Percentiles rank a stretch among this genome's conserved stretches.
phyloP scores from a whole-genome alignment of 2,797 vertebrate species.

The Leptodactylus fallax region DNA sequence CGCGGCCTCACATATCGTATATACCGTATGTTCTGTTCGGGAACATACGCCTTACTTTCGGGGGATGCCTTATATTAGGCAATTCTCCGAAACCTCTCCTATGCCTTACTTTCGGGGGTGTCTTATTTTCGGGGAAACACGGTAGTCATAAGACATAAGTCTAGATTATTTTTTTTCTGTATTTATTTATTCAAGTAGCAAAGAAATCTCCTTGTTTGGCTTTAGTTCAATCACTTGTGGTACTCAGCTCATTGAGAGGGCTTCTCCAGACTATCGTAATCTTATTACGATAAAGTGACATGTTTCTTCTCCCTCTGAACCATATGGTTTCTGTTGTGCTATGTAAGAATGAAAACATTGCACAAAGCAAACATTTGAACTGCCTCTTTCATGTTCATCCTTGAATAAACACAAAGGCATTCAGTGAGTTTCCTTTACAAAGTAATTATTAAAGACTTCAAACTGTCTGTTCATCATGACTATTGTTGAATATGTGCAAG shows the following conservation, averaged over 20 bases:
- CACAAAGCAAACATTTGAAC: slow-evolving; percentile 29
- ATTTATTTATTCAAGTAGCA: not conserved
- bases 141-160: too few species aligned
- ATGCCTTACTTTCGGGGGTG: too few species aligned
- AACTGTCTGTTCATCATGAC: slow-evolving; percentile 25
- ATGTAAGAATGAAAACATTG: slow-evolving; percentile 27
- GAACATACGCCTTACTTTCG: too few species aligned
- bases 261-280: slow-evolving; percentile 16
- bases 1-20: too few species aligned
- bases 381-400: slow-evolving; percentile 23
- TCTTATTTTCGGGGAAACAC: too few species aligned
- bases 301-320: slow-evolving; percentile 11
- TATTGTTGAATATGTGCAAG: not conserved
- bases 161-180: too few species aligned
- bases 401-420: slow-evolving; percentile 22
- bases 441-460: slow-evolving; percentile 28
- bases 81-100: too few species aligned
- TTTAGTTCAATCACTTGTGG: not conserved
- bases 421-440: slow-evolving; percentile 17
- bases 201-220: not conserved
- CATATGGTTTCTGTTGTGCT: slow-evolving; percentile 30
- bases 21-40: too few species aligned
- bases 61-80: too few species aligned
- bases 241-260: not conserved
- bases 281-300: slow-evolving; percentile 9